Percentiles rank a stretch among this genome's conserved stretches.
Evolutionary conservation across 2,888 invertebrate genomes (phyloP).

Genomic region (Sclerodermus sp.): DNA sequence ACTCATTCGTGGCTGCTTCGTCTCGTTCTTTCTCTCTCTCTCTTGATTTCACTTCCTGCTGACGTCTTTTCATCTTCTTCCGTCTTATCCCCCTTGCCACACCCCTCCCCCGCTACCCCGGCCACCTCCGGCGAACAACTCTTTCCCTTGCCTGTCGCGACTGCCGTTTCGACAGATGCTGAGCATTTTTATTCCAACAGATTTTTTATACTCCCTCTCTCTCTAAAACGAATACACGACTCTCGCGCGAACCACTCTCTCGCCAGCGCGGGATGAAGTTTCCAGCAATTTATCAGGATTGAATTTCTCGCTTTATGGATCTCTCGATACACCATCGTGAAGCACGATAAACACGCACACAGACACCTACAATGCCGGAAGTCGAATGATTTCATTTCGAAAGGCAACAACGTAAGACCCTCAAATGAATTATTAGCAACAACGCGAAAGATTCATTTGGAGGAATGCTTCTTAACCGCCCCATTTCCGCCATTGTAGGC

Average conservation of each 20-base stretch:
- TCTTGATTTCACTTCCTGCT: slow-evolving; percentile 1
- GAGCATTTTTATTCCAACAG: background rate
- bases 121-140: background rate
- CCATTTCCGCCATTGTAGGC: too few species aligned
- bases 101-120: background rate
- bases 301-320: background rate
- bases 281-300: slow-evolving; percentile 1
- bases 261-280: background rate
- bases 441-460: too few species aligned
- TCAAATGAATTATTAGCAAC: slow-evolving; percentile 20
- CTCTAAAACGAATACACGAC: slow-evolving; percentile 6
- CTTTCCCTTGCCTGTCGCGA: background rate
- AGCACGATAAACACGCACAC: too few species aligned
- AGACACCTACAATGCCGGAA: too few species aligned
- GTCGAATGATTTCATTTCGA: too few species aligned
- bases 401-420: too few species aligned
- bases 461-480: too few species aligned
- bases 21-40: background rate
- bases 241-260: too few species aligned
- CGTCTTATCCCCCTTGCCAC: background rate
- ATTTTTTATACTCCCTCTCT: background rate
- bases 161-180: slow-evolving; percentile 8
- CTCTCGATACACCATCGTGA: background rate
- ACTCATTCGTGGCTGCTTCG: too few species aligned
- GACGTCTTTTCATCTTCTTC: background rate